Conservation (phyloP, 2,888 invertebrate species). For the Xestia sexstrigata region DNA sequence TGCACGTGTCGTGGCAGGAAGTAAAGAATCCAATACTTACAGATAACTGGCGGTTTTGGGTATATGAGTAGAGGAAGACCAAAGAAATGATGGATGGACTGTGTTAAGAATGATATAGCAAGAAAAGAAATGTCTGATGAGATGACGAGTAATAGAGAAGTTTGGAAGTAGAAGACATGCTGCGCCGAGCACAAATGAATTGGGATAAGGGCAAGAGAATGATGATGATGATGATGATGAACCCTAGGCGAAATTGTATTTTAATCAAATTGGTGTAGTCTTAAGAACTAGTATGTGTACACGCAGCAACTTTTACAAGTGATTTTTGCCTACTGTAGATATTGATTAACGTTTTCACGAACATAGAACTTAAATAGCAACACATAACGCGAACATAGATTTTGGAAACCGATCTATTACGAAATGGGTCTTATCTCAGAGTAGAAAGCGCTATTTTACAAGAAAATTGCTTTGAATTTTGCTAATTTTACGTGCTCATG, state of each 20-base stretch:
- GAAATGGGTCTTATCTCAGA: neutral
- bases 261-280: neutral
- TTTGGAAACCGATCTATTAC: too few species aligned
- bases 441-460: neutral
- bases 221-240: too few species aligned
- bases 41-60: slow-evolving; percentile 34
- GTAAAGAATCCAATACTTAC: slow-evolving; percentile 41
- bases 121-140: too few species aligned
- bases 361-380: neutral
- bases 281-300: neutral
- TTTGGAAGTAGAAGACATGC: too few species aligned
- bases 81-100: too few species aligned
- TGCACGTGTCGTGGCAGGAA: slow-evolving; percentile 59
- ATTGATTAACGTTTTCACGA: neutral
- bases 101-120: too few species aligned
- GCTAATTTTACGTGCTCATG: neutral
- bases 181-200: too few species aligned
- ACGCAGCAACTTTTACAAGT: neutral
- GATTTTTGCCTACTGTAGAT: neutral
- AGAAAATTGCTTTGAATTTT: neutral
- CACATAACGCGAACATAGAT: too few species aligned
- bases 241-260: neutral
- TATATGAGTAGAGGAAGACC: too few species aligned
- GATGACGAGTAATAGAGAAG: too few species aligned
- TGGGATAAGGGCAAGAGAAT: too few species aligned